phyloP scores from a whole-genome alignment of 2,797 vertebrate genomes.

The Prunella strophiata region DNA sequence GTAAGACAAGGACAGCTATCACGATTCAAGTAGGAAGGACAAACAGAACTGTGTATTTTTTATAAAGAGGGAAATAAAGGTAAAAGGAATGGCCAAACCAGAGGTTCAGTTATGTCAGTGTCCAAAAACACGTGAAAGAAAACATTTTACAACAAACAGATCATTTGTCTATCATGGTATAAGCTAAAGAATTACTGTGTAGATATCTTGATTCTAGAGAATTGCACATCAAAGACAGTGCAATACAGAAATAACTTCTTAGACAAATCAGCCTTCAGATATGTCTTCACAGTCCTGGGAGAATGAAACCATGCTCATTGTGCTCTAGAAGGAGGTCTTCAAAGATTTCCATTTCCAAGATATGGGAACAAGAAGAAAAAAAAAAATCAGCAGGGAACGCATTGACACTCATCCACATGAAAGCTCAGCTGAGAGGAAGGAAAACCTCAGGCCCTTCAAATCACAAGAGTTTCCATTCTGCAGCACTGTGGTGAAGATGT shows the following conservation, averaged over 20 bases:
- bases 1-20: neutral
- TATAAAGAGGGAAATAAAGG: accelerated
- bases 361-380: neutral
- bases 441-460: neutral
- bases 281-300: neutral
- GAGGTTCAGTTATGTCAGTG: neutral
- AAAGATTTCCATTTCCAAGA: neutral
- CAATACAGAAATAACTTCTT: neutral
- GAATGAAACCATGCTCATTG: neutral
- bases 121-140: neutral
- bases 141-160: neutral
- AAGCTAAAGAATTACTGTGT: neutral
- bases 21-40: neutral
- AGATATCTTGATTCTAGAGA: neutral
- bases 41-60: neutral
- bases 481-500: neutral
- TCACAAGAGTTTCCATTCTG: neutral
- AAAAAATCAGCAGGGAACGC: neutral
- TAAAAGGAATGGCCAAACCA: neutral
- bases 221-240: neutral
- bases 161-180: neutral
- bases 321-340: neutral
- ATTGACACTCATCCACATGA: neutral
- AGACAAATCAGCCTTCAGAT: neutral
- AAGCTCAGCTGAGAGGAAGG: neutral